Base-by-base conservation (phyloP, 2,113 vertebrate genomes). In the Sebastes schlegelii region DNA sequence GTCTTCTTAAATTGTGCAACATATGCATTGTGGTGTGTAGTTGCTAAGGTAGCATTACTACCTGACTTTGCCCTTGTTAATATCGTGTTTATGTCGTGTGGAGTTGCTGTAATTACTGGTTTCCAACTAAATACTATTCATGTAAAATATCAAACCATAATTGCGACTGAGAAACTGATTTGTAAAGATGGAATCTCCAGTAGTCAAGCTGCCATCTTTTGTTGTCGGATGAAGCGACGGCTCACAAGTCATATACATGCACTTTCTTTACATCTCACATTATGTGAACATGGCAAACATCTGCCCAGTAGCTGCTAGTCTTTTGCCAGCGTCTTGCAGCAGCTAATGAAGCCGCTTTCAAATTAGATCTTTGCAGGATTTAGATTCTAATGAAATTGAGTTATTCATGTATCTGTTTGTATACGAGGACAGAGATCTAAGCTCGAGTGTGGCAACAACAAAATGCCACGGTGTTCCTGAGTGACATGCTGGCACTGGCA, bases 401-500 rank as follows among this genome's bases (percentile, higher is more conserved):
- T 68, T 49, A n/a, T 51, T 68, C 0, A 52, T 49, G 8, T 54
- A 5, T 13, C 26, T 42, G 67, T 70, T 55, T 70, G 68, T 19
- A 10, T 26, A 10, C 9, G 54, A 66, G 49, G 45, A 40, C 4
- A 8, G 8, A 77, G 84, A 79, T 73, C 69, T 64, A 43, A 80
- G 69, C 52, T 49, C 65, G 48, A 58, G 63, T 51, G 80, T 76
- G 70, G 70, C 79, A 69, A 72, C 83, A 87, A 77, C 85, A 88
- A 87, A 92, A 87, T 80, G 83, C 75, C 84, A 67, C 0, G 0
- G 63, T 51, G 66, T 45, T 77, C 64, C 82, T 49, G 61, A 77
- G 75, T 71, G 88, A 81, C 86, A 58, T 1, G 54, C 66, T 76
- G 77, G 73, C 79, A 23, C 58, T 16, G 71, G 26, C 21, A 62